Percentiles rank a stretch among this genome's conserved stretches.
Conservation (phyloP, 2,113 vertebrate genomes). For the Mionectes macconnelli region DNA sequence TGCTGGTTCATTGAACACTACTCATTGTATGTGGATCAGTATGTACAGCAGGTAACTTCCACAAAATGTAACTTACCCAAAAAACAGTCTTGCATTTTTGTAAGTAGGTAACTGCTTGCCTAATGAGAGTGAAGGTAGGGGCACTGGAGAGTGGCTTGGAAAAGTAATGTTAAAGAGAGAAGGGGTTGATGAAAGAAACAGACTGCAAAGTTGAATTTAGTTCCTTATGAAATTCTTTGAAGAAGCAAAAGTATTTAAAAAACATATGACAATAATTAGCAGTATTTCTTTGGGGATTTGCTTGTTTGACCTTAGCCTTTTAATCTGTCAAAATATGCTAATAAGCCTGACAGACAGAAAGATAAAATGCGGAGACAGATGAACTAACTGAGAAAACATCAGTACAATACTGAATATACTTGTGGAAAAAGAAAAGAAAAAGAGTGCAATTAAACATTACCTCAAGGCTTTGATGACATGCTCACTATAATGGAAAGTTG, state of each 20-base stretch:
- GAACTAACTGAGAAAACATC: conserved; percentile 48
- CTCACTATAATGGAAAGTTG: neutral
- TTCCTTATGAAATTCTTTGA: conserved; percentile 74
- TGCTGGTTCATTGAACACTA: neutral
- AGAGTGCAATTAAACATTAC: conserved; percentile 12
- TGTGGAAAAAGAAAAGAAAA: neutral
- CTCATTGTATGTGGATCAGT: neutral
- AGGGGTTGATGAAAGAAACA: conserved; percentile 52
- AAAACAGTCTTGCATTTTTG: neutral
- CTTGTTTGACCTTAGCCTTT: conserved; percentile 80
- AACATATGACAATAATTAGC: conserved; percentile 78
- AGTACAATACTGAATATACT: conserved; percentile 56
- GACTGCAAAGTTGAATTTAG: conserved; percentile 66
- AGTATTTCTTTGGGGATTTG: conserved; percentile 77
- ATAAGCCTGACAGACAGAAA: conserved; percentile 73
- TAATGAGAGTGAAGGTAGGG: neutral
- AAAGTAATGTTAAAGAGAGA: neutral
- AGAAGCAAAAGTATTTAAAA: conserved; percentile 75
- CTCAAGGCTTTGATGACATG: conserved; percentile 16
- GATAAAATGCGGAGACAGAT: conserved; percentile 68
- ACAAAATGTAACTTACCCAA: neutral
- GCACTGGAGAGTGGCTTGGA: neutral
- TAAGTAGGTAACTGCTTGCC: neutral
- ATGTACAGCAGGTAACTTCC: neutral
- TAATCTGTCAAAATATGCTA: conserved; percentile 80